Percentiles rank a stretch among this genome's conserved stretches.
These are phyloP conservation scores for Eueides isabella DNA, from an alignment of 1,140 invertebrate genomes.

Conservation along the genomic window DNA sequence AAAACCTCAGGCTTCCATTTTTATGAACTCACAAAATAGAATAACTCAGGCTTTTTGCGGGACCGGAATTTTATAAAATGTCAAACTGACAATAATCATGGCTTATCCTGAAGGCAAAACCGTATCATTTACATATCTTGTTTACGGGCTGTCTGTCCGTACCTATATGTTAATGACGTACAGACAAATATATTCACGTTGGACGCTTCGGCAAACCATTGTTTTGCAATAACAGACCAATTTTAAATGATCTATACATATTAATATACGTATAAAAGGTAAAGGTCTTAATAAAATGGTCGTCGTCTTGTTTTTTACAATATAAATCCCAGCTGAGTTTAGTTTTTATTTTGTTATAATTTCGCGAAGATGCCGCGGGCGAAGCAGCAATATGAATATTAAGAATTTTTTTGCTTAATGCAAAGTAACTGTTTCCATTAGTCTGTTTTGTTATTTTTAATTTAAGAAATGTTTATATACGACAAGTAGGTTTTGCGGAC, in stretches of 20 bases:
- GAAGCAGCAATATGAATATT: conserved; percentile 71
- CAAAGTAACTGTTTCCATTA: conserved; percentile 50
- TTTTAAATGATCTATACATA: conserved; percentile 32
- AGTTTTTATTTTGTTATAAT: conserved; percentile 80
- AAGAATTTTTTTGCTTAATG: conserved; percentile 61
- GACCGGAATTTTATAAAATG: conserved; percentile 42
- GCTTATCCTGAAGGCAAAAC: conserved; percentile 46
- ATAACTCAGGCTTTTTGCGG: conserved; percentile 5
- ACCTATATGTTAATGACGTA: conserved; percentile 65
- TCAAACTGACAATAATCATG: conserved; percentile 47
- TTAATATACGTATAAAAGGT: background rate
- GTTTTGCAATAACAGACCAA: conserved; percentile 50
- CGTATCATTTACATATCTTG: conserved; percentile 73
- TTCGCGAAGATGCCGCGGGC: conserved; percentile 71
- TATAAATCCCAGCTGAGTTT: conserved; percentile 64
- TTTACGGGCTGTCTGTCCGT: conserved; percentile 67
- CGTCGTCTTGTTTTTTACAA: conserved; percentile 58
- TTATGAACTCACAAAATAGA: background rate
- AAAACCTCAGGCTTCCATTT: background rate
- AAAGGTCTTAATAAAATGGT: conserved; percentile 42
- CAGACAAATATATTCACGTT: conserved; percentile 67
- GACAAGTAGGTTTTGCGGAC: background rate
- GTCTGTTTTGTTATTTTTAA: conserved; percentile 17
- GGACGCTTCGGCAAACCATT: conserved; percentile 53
- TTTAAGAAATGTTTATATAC: background rate